Conservation (phyloP, 2,797 vertebrate genomes). For the Danio kyathit region DNA sequence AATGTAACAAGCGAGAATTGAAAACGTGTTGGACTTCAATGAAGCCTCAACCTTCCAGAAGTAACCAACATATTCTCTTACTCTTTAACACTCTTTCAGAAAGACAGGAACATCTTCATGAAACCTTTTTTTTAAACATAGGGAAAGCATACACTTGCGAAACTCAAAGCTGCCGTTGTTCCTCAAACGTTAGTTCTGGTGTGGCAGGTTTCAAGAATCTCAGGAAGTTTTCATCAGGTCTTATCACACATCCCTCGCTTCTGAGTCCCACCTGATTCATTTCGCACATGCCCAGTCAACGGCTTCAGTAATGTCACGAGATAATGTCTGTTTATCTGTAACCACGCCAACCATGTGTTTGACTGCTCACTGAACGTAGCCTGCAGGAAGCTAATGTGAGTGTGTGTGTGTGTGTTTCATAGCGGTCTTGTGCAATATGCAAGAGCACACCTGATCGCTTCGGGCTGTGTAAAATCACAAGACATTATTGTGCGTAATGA, state of each 20-base stretch:
- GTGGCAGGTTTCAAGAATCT: not conserved
- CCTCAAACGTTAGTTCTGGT: conserved; percentile 13
- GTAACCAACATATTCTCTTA: too few relatives aligned
- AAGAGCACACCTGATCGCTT: conserved; percentile 20
- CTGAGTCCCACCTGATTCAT: conserved; percentile 47
- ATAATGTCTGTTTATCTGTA: conserved; percentile 41
- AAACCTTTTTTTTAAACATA: not conserved
- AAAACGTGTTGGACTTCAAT: too few relatives aligned
- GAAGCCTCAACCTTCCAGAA: too few relatives aligned
- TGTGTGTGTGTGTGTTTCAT: conserved; percentile 5
- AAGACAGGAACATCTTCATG: too few relatives aligned
- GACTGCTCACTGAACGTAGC: not conserved
- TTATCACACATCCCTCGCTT: not conserved
- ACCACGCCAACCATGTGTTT: conserved; percentile 11
- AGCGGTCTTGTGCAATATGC: conserved; percentile 45
- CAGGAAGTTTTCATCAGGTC: conserved; percentile 19
- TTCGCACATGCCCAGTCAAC: conserved; percentile 28
- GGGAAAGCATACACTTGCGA: not conserved
- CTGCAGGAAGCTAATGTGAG: conserved; percentile 22
- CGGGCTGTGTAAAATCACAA: conserved; percentile 22
- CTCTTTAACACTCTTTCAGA: too few relatives aligned
- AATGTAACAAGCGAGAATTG: too few relatives aligned
- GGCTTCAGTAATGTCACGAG: conserved; percentile 11
- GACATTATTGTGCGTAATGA: not conserved
- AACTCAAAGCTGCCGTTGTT: not conserved